phyloP scores from a whole-genome alignment of 2,113 vertebrate species.

The Bufo bufo region DNA sequence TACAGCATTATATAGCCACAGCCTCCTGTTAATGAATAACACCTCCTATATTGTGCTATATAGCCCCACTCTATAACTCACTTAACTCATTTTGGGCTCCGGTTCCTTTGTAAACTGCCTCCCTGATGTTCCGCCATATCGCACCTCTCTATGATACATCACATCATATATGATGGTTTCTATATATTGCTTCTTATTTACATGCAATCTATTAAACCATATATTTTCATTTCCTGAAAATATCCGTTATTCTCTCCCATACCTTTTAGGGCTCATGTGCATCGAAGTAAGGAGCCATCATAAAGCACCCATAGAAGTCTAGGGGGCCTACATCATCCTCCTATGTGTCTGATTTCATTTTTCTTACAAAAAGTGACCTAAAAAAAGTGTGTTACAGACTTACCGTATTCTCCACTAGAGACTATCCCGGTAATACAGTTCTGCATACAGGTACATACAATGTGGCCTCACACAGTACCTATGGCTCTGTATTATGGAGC shows the following conservation, averaged over 20 bases:
- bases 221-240: not conserved
- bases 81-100: not conserved
- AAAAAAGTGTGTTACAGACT: too few species aligned
- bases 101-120: not conserved
- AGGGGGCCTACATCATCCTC: not conserved
- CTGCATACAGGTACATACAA: too few species aligned
- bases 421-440: too few species aligned
- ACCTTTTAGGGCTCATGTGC: not conserved
- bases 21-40: conserved; percentile 1
- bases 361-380: not conserved
- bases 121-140: not conserved
- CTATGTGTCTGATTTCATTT: not conserved
- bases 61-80: not conserved
- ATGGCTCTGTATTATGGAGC: not conserved
- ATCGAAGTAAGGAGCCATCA: not conserved
- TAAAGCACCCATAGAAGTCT: not conserved
- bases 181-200: not conserved
- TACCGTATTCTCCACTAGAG: too few species aligned
- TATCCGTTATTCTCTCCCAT: not conserved
- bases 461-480: not conserved
- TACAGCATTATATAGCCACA: conserved; percentile 16
- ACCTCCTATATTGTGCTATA: conserved; percentile 14
- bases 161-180: too few species aligned
- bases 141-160: not conserved
- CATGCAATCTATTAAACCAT: not conserved